Evolutionary conservation across 2,113 vertebrate species (phyloP).

Genomic region (Trogon surrucura): DNA sequence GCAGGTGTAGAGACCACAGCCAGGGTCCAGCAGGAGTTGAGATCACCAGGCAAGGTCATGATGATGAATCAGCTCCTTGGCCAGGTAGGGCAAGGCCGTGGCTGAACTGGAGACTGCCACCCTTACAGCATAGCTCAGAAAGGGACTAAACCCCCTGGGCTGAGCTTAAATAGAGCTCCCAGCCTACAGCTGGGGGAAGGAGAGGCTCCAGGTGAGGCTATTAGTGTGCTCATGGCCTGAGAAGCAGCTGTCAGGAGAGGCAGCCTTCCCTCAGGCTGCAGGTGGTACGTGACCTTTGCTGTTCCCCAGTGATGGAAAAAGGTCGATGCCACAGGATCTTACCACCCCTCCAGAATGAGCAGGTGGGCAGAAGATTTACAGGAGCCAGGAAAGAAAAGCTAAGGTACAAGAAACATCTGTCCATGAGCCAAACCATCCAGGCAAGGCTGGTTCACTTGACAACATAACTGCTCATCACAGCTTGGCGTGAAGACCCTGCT

Average conservation of each 20-base stretch:
- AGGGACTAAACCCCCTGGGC: accelerated
- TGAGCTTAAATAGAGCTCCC: not conserved
- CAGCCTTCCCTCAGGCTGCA: not conserved
- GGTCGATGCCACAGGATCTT: not conserved
- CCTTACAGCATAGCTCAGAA: accelerated
- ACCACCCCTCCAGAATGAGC: not conserved
- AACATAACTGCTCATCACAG: not conserved
- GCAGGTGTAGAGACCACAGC: accelerated
- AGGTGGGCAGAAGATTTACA: not conserved
- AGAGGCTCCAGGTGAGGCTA: not conserved
- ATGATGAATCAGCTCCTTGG: accelerated
- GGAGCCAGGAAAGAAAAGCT: not conserved
- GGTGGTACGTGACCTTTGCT: not conserved
- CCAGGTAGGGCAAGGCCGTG: accelerated
- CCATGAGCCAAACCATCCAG: not conserved
- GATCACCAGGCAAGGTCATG: not conserved
- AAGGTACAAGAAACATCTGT: not conserved
- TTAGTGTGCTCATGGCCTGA: not conserved
- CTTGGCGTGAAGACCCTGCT: not conserved
- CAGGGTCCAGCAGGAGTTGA: not conserved
- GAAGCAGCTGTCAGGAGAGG: not conserved
- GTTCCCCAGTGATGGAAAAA: not conserved
- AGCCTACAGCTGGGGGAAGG: not conserved
- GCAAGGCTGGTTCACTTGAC: not conserved
- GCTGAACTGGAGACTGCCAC: accelerated